A percentile compares a stretch with the other conserved stretches of the same genome.
phyloP scores from a whole-genome alignment of 1,140 invertebrate species.

The Drosophila lini region DNA sequence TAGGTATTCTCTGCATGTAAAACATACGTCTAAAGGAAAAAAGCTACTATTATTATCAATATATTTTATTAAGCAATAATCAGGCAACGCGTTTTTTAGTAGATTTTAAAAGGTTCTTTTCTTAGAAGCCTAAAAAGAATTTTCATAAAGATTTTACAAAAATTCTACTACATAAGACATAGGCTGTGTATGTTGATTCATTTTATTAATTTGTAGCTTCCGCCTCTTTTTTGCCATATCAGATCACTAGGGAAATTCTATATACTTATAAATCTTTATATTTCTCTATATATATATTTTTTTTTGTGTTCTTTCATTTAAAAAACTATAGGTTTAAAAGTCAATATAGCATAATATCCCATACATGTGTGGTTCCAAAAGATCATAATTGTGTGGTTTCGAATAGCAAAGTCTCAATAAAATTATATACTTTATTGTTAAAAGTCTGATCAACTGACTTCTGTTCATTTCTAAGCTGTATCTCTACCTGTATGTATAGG shows the following conservation, averaged over 20 bases:
- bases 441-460: not conserved
- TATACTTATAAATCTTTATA: too few relatives aligned
- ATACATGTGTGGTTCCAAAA: too few relatives aligned
- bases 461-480: not conserved
- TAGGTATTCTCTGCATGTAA: not conserved
- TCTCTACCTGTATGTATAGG: not conserved
- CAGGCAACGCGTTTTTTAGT: not conserved
- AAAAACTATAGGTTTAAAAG: not conserved
- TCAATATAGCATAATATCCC: not conserved
- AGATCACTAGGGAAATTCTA: too few relatives aligned
- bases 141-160: too few relatives aligned
- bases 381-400: not conserved
- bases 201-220: too few relatives aligned
- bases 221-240: too few relatives aligned
- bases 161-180: too few relatives aligned
- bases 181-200: too few relatives aligned
- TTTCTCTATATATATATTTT: too few relatives aligned
- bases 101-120: not conserved
- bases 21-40: not conserved
- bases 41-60: not conserved
- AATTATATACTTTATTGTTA: not conserved
- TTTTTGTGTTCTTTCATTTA: not conserved
- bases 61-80: too few relatives aligned
- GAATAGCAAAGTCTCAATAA: not conserved
- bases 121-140: not conserved